phyloP scores from a whole-genome alignment of 2,113 vertebrate species.

The Phainopepla nitens region DNA sequence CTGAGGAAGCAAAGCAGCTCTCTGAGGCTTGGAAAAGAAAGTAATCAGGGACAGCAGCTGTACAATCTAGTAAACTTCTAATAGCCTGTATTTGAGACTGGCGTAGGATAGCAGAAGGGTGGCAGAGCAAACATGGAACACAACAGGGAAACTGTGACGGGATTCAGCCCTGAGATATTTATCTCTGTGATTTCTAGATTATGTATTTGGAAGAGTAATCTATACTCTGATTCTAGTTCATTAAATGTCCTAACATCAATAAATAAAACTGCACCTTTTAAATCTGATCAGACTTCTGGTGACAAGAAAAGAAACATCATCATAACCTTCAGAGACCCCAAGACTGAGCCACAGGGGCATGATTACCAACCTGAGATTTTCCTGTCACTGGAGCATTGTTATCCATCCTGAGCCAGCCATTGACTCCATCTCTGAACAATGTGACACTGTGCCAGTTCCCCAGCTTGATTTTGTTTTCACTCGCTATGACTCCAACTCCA shows the following conservation, averaged over 20 bases:
- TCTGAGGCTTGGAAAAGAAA: not conserved
- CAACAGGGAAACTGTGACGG: not conserved
- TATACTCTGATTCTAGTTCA: not conserved
- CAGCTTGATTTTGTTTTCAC: conserved; percentile 80
- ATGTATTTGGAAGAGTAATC: not conserved
- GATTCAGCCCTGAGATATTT: not conserved
- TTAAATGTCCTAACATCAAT: not conserved
- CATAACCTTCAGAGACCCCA: not conserved
- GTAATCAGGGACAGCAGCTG: not conserved
- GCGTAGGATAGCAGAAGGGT: not conserved
- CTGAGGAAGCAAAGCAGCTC: not conserved
- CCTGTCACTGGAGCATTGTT: conserved; percentile 80
- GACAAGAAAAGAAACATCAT: not conserved
- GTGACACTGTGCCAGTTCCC: conserved; percentile 86
- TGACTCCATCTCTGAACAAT: conserved; percentile 83
- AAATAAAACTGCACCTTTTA: not conserved
- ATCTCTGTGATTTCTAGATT: not conserved
- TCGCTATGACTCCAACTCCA: conserved; percentile 81
- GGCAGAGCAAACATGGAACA: not conserved
- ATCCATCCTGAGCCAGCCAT: conserved; percentile 87
- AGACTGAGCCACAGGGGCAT: not conserved
- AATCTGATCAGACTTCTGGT: not conserved
- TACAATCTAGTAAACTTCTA: not conserved
- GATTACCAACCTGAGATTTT: conserved; percentile 82
- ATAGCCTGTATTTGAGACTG: not conserved